Evolutionary conservation across 2,797 vertebrate species (phyloP), one percentile per base, ranked within the genome.

Genomic region (Ctenopoma multispine): DNA sequence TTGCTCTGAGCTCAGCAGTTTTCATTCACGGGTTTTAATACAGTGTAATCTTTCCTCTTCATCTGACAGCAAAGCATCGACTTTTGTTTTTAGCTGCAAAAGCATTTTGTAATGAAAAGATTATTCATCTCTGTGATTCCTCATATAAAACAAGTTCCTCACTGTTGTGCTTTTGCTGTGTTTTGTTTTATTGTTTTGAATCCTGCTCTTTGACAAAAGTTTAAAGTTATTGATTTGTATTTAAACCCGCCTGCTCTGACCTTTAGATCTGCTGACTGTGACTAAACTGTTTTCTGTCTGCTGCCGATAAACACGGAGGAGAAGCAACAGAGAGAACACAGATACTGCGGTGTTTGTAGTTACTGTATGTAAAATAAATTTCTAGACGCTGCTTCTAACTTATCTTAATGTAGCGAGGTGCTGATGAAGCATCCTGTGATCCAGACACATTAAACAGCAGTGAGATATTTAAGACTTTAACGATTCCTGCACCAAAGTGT

Each of bases 171-270:
- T 43, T 8, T 12, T 48, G n/a, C 8, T 48, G n/a, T 21, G n/a
- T 21, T 5, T 17, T 21, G 8, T 27, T 21, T 31, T n/a, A 0
- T 46, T 21, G 41, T 55, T 48, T 34, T 43, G 44, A 29, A 13
- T 58, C 3, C 27, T 14, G 21, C 12, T 46, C 12, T n/a, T 31
- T 34, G 51, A 31, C 6, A 44, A 6, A 59, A 7, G 17, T 48
- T 48, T 47, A 20, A 47, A 11, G 18, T 50, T 47, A 47, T 60
- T 29, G 70, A 59, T 47, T 12, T 53, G 18, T 20, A 36, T 21
- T 36, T 24, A 38, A 23, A 29, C 10, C 24, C 2, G 47, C 40
- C 63, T 17, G 38, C 61, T 58, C 15, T 58, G 61, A 58, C 47
- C 61, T 72, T 51, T 58, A 20, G 20, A 4, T 36, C 46, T 21